Evolutionary conservation across 2,888 invertebrate genomes (phyloP).

Genomic region (Callinectes sapidus): DNA sequence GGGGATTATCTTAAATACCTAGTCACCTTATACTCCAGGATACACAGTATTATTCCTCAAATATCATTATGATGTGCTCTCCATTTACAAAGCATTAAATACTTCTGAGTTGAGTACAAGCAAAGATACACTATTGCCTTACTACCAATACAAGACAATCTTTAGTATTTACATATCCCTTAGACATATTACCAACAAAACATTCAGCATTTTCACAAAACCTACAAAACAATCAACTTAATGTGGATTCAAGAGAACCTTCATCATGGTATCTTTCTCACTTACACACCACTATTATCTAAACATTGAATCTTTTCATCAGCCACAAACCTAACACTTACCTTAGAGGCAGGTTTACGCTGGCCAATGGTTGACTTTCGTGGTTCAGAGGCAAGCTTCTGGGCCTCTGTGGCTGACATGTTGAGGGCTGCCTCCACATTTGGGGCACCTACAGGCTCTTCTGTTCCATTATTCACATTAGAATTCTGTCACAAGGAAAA

Average conservation of each 20-base stretch:
- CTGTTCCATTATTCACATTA: conserved; percentile 52
- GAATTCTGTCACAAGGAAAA: conserved; percentile 22
- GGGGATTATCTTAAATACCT: no score
- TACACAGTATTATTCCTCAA: not conserved
- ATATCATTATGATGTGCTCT: not conserved
- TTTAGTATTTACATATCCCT: no score
- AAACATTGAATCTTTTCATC: no score
- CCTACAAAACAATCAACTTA: no score
- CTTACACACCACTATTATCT: no score
- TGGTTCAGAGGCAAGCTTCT: conserved; percentile 74
- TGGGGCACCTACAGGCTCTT: conserved; percentile 74
- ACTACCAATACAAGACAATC: no score
- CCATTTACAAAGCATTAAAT: not conserved
- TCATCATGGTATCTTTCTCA: no score
- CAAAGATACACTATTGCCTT: no score
- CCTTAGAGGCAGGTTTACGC: conserved; percentile 70
- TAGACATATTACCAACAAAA: not conserved
- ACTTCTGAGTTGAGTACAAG: not conserved
- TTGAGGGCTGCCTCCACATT: conserved; percentile 78
- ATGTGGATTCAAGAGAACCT: no score
- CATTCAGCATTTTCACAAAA: no score
- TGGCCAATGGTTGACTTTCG: conserved; percentile 84
- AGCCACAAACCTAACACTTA: conserved; percentile 22
- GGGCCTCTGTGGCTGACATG: conserved; percentile 75
- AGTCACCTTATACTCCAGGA: no score